These are phyloP conservation scores for Aleiodes alternator DNA, from an alignment of 2,888 invertebrate genomes.

Conservation along the genomic window DNA sequence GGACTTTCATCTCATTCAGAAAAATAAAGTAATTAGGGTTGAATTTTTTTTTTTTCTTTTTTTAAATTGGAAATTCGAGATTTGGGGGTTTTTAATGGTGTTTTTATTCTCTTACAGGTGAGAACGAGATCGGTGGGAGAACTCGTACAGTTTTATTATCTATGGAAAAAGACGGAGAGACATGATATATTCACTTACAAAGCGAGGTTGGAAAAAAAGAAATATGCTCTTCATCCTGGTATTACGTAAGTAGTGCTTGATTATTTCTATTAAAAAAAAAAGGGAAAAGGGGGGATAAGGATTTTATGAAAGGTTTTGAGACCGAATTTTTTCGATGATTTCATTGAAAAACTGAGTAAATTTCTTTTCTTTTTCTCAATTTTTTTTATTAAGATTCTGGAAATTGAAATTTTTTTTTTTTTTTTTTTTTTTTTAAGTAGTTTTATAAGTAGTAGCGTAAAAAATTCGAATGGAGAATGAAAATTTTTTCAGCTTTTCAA, in stretches of 20 bases:
- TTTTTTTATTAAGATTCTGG: no score
- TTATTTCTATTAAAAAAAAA: not conserved
- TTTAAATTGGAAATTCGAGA: not conserved
- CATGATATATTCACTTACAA: conserved; percentile 95
- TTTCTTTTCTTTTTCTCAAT: no score
- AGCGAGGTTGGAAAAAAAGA: conserved; percentile 92
- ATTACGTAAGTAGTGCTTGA: conserved; percentile 81
- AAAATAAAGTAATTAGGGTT: conserved; percentile 83
- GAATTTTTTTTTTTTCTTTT: not conserved
- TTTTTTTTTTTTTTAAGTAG: no score
- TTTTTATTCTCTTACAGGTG: conserved; percentile 76
- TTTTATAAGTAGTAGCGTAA: no score
- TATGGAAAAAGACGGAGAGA: conserved; percentile 99
- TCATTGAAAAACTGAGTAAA: no score
- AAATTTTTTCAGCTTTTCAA: no score
- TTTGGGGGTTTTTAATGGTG: not conserved
- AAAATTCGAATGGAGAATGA: no score
- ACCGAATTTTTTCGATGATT: no score
- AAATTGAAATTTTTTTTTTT: no score
- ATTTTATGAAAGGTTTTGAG: no score
- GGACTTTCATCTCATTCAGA: conserved; percentile 96
- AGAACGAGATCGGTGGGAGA: conserved; percentile 96
- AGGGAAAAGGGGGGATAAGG: no score
- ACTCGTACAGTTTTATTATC: conserved; percentile 95
- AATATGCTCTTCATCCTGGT: conserved; percentile 93